A percentile compares a stretch with the other conserved stretches of the same genome.
Conservation (phyloP, 2,888 invertebrate genomes). For the Salticus scenicus region DNA sequence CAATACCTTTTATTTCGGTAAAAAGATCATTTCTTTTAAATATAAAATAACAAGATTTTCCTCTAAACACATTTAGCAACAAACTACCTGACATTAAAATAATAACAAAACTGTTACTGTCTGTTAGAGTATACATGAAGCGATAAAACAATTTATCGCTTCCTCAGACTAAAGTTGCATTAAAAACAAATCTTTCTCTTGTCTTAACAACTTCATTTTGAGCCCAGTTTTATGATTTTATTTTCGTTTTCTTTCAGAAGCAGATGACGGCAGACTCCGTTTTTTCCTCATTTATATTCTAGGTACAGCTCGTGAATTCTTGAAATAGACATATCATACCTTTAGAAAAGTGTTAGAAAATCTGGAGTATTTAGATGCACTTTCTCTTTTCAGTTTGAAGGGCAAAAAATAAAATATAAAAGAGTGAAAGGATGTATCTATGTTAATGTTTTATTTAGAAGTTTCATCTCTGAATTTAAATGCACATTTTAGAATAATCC, state of each 20-base stretch:
- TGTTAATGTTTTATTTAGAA: neutral
- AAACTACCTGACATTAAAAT: too few species aligned
- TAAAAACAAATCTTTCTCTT: slow-evolving; percentile 1
- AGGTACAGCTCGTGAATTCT: neutral
- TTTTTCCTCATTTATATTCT: neutral
- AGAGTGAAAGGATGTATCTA: neutral
- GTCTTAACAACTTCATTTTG: neutral
- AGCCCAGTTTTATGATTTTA: neutral
- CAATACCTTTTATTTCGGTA: too few species aligned
- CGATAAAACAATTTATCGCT: neutral
- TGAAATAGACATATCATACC: slow-evolving; percentile 3
- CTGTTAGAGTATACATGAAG: neutral
- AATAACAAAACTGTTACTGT: neutral
- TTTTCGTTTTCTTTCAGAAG: neutral
- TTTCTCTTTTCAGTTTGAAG: neutral
- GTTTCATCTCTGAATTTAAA: neutral
- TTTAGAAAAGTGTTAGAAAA: neutral
- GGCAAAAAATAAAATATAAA: neutral
- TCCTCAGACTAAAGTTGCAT: neutral
- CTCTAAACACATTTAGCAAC: too few species aligned
- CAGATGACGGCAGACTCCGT: neutral
- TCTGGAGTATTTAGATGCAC: neutral
- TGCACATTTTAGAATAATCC: neutral
- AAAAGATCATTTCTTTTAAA: too few species aligned
- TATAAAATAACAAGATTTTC: too few species aligned